Evolutionary conservation across 2,113 vertebrate genomes (phyloP), one percentile per base, ranked within the genome.

Genomic region (Mustela nigripes): DNA sequence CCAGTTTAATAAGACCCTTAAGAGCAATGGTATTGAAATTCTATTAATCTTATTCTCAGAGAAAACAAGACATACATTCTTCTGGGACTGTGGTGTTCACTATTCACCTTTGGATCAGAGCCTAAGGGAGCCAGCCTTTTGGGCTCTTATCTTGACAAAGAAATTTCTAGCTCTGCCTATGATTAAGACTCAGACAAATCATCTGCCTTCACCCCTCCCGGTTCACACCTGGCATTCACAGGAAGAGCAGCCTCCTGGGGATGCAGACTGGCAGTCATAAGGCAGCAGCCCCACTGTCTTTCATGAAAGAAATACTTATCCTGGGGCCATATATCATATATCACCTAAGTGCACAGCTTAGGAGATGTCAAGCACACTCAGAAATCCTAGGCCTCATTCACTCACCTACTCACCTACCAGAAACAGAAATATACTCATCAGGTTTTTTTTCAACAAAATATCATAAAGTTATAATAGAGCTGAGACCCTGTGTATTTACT

Each of bases 41-140:
- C 83, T 91, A 69, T 96, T 95, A 95, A 80, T 69, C 16, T 71
- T 74, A 50, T 67, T 97, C 73, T 97, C n/a, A 8, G 48, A 95
- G 78, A 93, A 96, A 79, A 87, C 10, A 97, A 87, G 50, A 36
- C 11, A 58, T 4, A 56, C 19, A 45, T 86, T 86, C 78, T 92
- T 92, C 53, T 58, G 63, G 71, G 83, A 65, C 88, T 82, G 22
- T 11, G 69, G 18, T 39, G 95, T 91, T 87, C 28, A 22, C 73
- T 92, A 4, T 62, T 96, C 28, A 74, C 24, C 21, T 90, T 95
- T 73, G 36, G 33, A 96, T 95, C 60, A 71, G 62, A 45, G 7
- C 36, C 56, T 50, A 76, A 73, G 15, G 53, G 58, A 96, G 31
- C 26, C 69, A 42, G 7, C 0, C 3, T 84, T 94, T 58, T 12